Evolutionary conservation across 1,140 invertebrate genomes (phyloP).

Genomic region (Drosophila kurseongensis): DNA sequence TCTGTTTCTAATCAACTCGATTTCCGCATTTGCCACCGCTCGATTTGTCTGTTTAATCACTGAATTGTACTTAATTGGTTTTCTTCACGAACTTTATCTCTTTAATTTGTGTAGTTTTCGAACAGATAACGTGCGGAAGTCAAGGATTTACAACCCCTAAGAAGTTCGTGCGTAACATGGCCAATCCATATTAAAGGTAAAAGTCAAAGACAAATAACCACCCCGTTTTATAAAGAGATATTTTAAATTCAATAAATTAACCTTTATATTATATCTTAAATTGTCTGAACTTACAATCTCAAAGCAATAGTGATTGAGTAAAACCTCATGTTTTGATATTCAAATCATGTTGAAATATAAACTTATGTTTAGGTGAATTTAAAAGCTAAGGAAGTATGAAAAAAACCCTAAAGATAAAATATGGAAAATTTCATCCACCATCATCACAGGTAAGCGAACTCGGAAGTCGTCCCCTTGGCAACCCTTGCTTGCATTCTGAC

Average conservation of each 20-base stretch:
- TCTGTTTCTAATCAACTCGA: slow-evolving; percentile 45
- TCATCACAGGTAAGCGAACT: neutral
- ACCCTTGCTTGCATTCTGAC: neutral
- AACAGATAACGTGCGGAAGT: slow-evolving; percentile 10
- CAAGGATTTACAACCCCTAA: slow-evolving; percentile 18
- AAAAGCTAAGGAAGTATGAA: neutral
- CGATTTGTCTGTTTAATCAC: slow-evolving; percentile 32
- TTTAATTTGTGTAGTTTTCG: slow-evolving; percentile 17
- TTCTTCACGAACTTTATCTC: slow-evolving; percentile 8
- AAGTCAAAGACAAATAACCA: neutral
- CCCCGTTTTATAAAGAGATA: neutral
- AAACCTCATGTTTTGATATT: too few relatives aligned
- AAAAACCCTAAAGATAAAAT: neutral
- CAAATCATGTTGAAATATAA: too few relatives aligned
- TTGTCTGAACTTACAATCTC: too few relatives aligned
- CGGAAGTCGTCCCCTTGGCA: neutral
- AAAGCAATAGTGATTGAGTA: too few relatives aligned
- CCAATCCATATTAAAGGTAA: neutral
- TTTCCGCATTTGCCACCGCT: slow-evolving; percentile 40
- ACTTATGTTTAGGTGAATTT: too few relatives aligned
- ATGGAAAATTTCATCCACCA: neutral
- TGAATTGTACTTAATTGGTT: slow-evolving; percentile 32
- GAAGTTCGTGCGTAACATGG: neutral
- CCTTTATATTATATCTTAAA: too few relatives aligned
- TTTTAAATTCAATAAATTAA: too few relatives aligned